Evolutionary conservation across 2,797 vertebrate genomes (phyloP).

Genomic region (Semotilus atromaculatus): DNA sequence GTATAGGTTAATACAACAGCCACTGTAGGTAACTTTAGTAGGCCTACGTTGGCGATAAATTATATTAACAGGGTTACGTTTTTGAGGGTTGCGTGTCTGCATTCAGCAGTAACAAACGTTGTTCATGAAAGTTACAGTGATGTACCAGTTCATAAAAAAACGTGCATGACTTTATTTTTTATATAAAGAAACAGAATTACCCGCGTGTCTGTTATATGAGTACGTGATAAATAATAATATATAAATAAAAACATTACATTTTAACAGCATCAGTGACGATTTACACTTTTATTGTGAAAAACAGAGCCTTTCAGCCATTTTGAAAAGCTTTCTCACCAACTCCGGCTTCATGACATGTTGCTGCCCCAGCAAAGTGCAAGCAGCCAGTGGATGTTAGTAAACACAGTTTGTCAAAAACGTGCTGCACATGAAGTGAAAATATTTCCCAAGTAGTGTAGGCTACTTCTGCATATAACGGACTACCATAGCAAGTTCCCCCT

Average conservation of each 20-base stretch:
- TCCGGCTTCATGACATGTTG: conserved; percentile 19
- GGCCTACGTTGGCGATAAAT: too few species aligned
- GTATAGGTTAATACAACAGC: background rate
- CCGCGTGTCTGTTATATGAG: background rate
- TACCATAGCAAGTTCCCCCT: background rate
- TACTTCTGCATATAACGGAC: background rate
- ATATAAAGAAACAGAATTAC: background rate
- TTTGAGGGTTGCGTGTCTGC: background rate
- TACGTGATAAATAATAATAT: background rate
- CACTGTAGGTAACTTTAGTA: too few species aligned
- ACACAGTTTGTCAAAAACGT: conserved; percentile 9
- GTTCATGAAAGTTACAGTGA: background rate
- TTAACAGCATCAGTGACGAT: background rate
- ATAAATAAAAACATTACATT: background rate
- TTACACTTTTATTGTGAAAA: conserved; percentile 54
- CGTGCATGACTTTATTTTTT: background rate
- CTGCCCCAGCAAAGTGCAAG: background rate
- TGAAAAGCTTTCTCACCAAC: conserved; percentile 21
- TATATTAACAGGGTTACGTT: too few species aligned
- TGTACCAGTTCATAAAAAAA: background rate
- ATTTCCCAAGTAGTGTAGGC: background rate
- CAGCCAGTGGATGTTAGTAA: background rate
- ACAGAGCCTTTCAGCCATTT: conserved; percentile 27
- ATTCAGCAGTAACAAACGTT: too few species aligned
- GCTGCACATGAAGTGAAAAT: background rate